Evolutionary conservation across 2,888 invertebrate genomes (phyloP), one percentile per base, ranked within the genome.

Genomic region (Diarsia brunnea): DNA sequence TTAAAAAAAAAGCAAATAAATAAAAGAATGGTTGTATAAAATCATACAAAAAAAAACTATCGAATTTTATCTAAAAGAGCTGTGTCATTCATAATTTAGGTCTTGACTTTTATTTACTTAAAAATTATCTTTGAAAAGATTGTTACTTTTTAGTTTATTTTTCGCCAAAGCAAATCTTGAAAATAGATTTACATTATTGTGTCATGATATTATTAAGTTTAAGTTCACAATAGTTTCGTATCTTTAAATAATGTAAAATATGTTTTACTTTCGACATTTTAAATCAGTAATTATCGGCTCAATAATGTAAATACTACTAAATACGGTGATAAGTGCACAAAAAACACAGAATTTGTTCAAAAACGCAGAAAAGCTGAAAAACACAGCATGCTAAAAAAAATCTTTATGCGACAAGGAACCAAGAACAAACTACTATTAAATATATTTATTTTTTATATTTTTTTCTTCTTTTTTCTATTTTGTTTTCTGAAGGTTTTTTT

Each of bases 401-500:
- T 69, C 79, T 84, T 90, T 75, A 90, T 87, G 75, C 7, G 53
- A 91, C 82, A 90, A 88, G 84, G 88, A 88, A 85, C 84, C 86
- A 89, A 82, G 45, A 69, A 63, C 4, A 45, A 63, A n/a, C n/a
- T 60, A 53, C 19, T 85, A 83, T 87, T 87, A 75, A 75, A 77
- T 87, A 70, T 74, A 63, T 86, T 73, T 85, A 69, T 31, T 55
- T 58, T 27, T 43, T n/a, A 5, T 12, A 19, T 14, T 43, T 71
- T 27, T 12, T 83, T 78, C 84, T 73, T 87, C 76, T 80, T 77
- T 81, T 86, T 89, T 85, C 78, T 92, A 91, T 90, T 91, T 88
- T 87, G 84, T 87, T 90, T 92, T 91, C 88, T 89, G 91, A 88
- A 90, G 90, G 89, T 89, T 92, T 89, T 91, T 92, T 90, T 85